These are phyloP conservation scores for Troilus luridus DNA, from an alignment of 2,888 invertebrate genomes.

Conservation along the genomic window DNA sequence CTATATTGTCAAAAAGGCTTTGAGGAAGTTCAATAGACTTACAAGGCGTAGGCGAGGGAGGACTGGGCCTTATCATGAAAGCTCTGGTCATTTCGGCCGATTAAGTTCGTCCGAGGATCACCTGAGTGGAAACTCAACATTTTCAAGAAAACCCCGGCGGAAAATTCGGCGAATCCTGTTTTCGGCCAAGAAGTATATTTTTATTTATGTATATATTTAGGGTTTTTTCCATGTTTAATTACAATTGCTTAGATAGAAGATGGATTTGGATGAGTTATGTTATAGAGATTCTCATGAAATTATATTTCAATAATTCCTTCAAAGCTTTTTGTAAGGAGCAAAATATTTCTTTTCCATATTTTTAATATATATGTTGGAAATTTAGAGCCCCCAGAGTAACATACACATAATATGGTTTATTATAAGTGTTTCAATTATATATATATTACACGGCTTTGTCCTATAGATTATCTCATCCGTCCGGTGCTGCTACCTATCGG, in stretches of 20 bases:
- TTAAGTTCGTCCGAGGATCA: background rate
- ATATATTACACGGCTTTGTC: too few relatives aligned
- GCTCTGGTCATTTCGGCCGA: conserved; percentile 19
- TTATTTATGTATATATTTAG: background rate
- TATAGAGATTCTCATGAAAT: background rate
- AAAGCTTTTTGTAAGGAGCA: too few relatives aligned
- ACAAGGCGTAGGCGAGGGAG: background rate
- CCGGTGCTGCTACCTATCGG: too few relatives aligned
- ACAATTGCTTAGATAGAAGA: background rate
- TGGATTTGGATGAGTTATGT: background rate
- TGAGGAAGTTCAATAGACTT: conserved; percentile 4
- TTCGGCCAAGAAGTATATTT: background rate
- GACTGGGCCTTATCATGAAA: background rate
- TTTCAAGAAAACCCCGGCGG: background rate
- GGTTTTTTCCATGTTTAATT: background rate
- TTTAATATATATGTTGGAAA: too few relatives aligned
- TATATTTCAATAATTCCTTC: too few relatives aligned
- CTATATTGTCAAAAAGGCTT: conserved; percentile 27
- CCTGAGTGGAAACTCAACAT: conserved; percentile 2
- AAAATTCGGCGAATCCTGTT: conserved; percentile 2
- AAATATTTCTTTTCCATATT: too few relatives aligned
- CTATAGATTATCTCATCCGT: too few relatives aligned
- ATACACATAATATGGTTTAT: too few relatives aligned
- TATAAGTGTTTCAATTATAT: too few relatives aligned
- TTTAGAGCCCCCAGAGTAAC: too few relatives aligned